Conservation (phyloP, 2,113 vertebrate species). For the Scomber colias region DNA sequence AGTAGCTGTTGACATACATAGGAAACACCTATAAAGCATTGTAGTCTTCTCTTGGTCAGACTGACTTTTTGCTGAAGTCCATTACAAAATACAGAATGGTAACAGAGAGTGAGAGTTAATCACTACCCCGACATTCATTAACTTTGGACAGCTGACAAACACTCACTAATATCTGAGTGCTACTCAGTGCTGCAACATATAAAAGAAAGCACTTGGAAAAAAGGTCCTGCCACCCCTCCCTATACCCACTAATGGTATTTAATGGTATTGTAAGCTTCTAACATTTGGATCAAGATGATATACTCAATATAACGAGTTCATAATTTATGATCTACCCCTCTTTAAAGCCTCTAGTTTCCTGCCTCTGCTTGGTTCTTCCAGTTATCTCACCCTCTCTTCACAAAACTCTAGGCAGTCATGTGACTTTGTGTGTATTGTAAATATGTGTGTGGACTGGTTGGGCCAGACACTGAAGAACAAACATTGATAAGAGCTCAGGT, state of each 20-base stretch:
- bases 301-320: neutral
- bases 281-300: neutral
- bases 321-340: no score
- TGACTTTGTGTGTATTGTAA: neutral
- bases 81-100: no score
- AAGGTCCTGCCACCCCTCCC: no score
- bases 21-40: no score
- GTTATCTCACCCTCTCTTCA: rapidly evolving
- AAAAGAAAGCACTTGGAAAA: neutral
- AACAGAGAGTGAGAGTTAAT: no score
- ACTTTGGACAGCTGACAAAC: neutral
- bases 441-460: neutral
- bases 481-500: neutral
- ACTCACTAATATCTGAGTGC: neutral
- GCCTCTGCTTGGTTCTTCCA: neutral
- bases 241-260: no score
- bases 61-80: no score
- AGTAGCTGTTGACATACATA: neutral
- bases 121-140: neutral
- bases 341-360: neutral
- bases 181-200: neutral
- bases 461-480: neutral
- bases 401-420: neutral
- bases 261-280: no score
- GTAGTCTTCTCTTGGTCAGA: no score